phyloP scores from a whole-genome alignment of 2,113 vertebrate species.

The Sarotherodon lohbergeri region DNA sequence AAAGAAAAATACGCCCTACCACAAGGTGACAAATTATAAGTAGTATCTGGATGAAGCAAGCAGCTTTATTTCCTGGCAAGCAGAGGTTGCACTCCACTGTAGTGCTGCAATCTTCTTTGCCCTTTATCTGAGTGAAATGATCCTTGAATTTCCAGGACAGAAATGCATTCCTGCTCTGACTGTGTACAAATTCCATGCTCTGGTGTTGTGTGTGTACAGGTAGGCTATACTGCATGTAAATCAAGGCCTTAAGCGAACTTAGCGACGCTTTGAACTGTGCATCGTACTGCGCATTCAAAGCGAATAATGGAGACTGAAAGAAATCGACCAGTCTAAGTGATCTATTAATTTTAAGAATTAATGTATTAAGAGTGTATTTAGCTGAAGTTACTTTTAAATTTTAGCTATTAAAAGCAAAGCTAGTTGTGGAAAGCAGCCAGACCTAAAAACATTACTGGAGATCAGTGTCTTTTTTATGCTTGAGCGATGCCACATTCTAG shows the following conservation, averaged over 20 bases:
- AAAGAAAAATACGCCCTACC: not conserved
- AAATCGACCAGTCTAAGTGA: not conserved
- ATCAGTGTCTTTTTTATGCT: not conserved
- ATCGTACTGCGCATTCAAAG: not conserved
- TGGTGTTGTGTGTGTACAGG: not conserved
- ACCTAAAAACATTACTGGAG: not conserved
- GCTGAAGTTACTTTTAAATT: not conserved
- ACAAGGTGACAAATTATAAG: not conserved
- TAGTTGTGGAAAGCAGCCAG: not conserved
- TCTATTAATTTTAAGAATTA: not conserved
- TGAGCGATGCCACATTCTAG: not conserved
- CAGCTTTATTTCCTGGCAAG: not conserved
- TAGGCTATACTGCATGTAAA: not conserved
- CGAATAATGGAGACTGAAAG: fast-evolving
- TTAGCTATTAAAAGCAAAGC: not conserved
- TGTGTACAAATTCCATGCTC: not conserved
- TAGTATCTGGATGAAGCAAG: not conserved
- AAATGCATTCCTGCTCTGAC: not conserved
- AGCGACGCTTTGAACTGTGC: not conserved
- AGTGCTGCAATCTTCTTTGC: not conserved
- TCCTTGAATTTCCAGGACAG: not conserved
- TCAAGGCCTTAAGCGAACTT: not conserved
- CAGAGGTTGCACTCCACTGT: not conserved
- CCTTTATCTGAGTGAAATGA: not conserved
- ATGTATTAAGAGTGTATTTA: not conserved